Percentiles rank a stretch among this genome's conserved stretches.
Conservation (phyloP, 2,113 vertebrate species). For the Myxocyprinus asiaticus region DNA sequence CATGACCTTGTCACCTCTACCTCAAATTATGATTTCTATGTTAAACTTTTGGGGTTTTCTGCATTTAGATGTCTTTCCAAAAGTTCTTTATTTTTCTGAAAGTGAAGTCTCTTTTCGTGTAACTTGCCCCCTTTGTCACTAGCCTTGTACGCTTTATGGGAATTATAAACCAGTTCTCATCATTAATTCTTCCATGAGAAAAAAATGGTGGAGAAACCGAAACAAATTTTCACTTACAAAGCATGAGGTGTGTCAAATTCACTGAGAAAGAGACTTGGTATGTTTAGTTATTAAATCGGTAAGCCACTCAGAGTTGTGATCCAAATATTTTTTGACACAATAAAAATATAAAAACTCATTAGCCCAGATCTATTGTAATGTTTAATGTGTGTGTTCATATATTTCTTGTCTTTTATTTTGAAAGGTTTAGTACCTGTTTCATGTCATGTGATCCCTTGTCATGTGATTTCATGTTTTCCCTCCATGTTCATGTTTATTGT, state of each 20-base stretch:
- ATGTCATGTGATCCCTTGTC: no score
- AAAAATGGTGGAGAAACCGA: not conserved
- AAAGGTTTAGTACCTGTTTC: no score
- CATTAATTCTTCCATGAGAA: slow-evolving; percentile 23
- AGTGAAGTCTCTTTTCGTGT: not conserved
- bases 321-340: not conserved
- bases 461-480: no score
- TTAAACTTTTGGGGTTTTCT: slow-evolving; percentile 3
- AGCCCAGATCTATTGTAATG: no score
- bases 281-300: not conserved
- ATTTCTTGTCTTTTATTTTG: no score
- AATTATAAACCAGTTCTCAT: slow-evolving; percentile 38
- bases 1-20: slow-evolving; percentile 61
- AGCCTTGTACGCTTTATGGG: slow-evolving; percentile 18
- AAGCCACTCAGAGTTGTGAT: not conserved
- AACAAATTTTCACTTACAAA: slow-evolving; percentile 3
- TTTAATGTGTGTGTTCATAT: no score
- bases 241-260: not conserved
- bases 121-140: slow-evolving; percentile 36
- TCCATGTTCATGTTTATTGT: no score
- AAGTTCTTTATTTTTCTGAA: slow-evolving; percentile 11
- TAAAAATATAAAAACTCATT: slow-evolving; percentile 2
- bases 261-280: not conserved
- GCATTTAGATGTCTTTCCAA: not conserved
- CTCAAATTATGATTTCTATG: slow-evolving; percentile 46